Percentiles rank a stretch among this genome's conserved stretches.
Conservation (phyloP, 2,113 vertebrate genomes). For the Origma solitaria region DNA sequence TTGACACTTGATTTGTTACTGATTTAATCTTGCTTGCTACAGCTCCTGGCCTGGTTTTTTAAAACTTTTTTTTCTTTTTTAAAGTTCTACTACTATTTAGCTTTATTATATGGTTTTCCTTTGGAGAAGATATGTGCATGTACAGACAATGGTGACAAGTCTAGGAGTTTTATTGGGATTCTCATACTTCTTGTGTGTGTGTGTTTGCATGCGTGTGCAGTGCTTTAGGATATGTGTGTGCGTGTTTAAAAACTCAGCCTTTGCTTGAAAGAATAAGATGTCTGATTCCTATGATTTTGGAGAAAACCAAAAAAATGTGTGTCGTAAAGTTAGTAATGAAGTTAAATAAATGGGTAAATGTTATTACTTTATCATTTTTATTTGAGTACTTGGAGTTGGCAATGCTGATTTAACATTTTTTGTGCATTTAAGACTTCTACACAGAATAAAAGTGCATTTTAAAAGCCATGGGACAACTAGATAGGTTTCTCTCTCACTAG, state of each 20-base stretch:
- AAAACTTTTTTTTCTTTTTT: neutral
- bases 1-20: neutral
- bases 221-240: neutral
- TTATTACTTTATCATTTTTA: neutral
- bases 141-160: neutral
- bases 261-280: neutral
- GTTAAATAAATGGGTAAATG: neutral
- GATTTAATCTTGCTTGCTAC: neutral
- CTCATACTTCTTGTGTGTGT: neutral
- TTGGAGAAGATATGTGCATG: neutral
- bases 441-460: conserved; percentile 17
- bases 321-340: neutral
- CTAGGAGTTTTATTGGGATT: neutral
- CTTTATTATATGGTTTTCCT: neutral
- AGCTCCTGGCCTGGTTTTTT: neutral
- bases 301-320: neutral
- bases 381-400: neutral
- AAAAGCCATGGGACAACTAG: neutral
- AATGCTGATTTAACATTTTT: neutral
- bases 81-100: neutral
- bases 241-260: neutral
- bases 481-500: neutral
- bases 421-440: neutral
- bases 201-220: accelerated
- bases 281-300: neutral